Conservation (phyloP, 92 coral and sea anemone species). For the Metridium senile region DNA sequence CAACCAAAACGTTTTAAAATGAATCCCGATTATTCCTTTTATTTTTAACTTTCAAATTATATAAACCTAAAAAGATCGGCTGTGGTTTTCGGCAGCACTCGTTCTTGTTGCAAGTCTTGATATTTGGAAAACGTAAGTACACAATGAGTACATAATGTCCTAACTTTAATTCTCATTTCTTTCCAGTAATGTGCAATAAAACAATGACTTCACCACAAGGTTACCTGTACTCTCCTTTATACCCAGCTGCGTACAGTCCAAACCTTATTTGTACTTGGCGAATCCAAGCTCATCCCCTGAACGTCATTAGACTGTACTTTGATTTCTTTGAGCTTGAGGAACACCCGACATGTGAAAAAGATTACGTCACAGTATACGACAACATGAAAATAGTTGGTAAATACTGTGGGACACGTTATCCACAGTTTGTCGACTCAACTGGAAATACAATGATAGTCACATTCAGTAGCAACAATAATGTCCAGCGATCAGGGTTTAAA, state of each 20-base stretch:
- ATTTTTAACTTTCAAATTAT: no score
- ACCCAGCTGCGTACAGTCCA: constrained; percentile 54
- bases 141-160: no score
- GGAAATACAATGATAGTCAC: constrained; percentile 49
- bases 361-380: constrained; percentile 52
- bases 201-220: constrained; percentile 36
- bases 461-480: constrained; percentile 48
- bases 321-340: constrained; percentile 67
- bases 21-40: no score
- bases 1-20: no score
- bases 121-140: no score
- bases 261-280: constrained; percentile 52
- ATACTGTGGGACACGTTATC: constrained; percentile 74
- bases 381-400: constrained; percentile 42
- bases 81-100: no score
- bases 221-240: constrained; percentile 48
- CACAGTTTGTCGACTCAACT: constrained; percentile 67
- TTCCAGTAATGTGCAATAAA: constrained; percentile 46
- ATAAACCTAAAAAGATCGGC: no score
- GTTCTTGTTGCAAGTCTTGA: no score
- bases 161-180: no score
- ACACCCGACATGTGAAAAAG: constrained; percentile 56
- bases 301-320: constrained; percentile 60
- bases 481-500: constrained; percentile 61
- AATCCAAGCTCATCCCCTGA: constrained; percentile 36